Evolutionary conservation across 2,888 invertebrate genomes (phyloP).

Genomic region (Caenorhabditis macrosperma): DNA sequence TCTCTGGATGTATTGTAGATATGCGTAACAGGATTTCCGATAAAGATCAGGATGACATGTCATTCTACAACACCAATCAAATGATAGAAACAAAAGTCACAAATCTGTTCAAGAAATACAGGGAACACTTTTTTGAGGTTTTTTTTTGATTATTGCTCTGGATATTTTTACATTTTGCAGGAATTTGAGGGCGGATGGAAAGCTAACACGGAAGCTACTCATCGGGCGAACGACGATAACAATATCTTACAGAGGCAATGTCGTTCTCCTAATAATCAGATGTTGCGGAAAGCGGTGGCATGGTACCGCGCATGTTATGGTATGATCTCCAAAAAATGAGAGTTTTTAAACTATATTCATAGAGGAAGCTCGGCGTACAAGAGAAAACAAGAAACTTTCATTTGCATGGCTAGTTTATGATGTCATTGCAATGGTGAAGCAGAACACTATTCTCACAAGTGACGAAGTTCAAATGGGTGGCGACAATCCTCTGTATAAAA

Average conservation of each 20-base stretch:
- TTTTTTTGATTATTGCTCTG: neutral
- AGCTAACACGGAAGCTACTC: slow-evolving; percentile 28
- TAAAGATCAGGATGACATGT: slow-evolving; percentile 79
- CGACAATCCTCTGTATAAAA: slow-evolving; percentile 43
- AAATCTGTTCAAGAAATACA: slow-evolving; percentile 53
- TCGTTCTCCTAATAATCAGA: slow-evolving; percentile 23
- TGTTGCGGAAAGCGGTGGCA: slow-evolving; percentile 64
- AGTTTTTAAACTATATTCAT: too few relatives aligned
- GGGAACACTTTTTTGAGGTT: slow-evolving; percentile 63
- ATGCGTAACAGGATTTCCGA: slow-evolving; percentile 78
- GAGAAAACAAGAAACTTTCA: slow-evolving; percentile 60
- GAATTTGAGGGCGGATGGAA: slow-evolving; percentile 53
- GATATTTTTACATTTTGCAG: too few relatives aligned
- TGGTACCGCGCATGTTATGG: slow-evolving; percentile 66
- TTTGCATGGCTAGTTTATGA: slow-evolving; percentile 64
- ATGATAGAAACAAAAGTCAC: slow-evolving; percentile 75
- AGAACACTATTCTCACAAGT: slow-evolving; percentile 3
- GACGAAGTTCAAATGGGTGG: slow-evolving; percentile 34
- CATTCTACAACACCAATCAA: slow-evolving; percentile 75
- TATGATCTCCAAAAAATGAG: slow-evolving; percentile 1
- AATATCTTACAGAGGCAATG: slow-evolving; percentile 62
- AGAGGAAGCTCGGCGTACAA: slow-evolving; percentile 41
- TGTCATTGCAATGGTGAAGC: slow-evolving; percentile 53
- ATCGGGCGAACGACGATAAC: slow-evolving; percentile 42
- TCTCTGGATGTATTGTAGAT: slow-evolving; percentile 75